A percentile compares a stretch with the other conserved stretches of the same genome.
These are phyloP conservation scores for Tyrannus savana DNA, from an alignment of 2,113 vertebrate genomes.

Conservation along the genomic window DNA sequence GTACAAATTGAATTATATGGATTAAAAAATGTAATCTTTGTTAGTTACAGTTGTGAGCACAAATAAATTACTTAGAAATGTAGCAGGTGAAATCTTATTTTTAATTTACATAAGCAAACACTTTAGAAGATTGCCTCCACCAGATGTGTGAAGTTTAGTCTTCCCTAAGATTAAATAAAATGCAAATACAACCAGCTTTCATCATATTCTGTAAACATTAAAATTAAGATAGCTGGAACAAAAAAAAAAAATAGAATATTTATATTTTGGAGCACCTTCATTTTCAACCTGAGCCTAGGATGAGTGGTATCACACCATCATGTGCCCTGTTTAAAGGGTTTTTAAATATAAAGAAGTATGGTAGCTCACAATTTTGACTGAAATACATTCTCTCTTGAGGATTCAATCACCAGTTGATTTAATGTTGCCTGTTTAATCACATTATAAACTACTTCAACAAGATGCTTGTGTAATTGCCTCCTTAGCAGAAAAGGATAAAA, in stretches of 20 bases:
- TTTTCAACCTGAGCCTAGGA: slow-evolving; percentile 4
- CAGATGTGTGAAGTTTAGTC: slow-evolving; percentile 55
- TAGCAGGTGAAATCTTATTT: slow-evolving; percentile 57
- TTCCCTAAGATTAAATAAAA: slow-evolving; percentile 56
- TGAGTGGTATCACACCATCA: neutral
- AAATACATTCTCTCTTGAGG: slow-evolving; percentile 39
- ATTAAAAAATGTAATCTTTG: slow-evolving; percentile 61
- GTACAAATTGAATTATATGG: slow-evolving; percentile 60
- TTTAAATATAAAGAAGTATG: slow-evolving; percentile 43
- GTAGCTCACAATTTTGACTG: slow-evolving; percentile 30
- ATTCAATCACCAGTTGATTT: slow-evolving; percentile 71
- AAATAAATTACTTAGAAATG: slow-evolving; percentile 61
- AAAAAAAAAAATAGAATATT: slow-evolving; percentile 23
- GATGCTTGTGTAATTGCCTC: slow-evolving; percentile 63
- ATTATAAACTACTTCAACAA: slow-evolving; percentile 69
- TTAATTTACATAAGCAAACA: slow-evolving; percentile 66
- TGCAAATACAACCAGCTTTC: slow-evolving; percentile 42
- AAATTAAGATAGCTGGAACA: slow-evolving; percentile 28
- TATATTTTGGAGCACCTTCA: slow-evolving; percentile 1
- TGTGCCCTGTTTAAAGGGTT: slow-evolving; percentile 7
- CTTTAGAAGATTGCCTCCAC: slow-evolving; percentile 49
- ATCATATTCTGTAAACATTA: slow-evolving; percentile 60
- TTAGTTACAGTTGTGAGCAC: slow-evolving; percentile 57
- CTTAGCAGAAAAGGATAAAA: slow-evolving; percentile 69
- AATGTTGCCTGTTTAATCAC: slow-evolving; percentile 71